Conservation (phyloP, 2,797 vertebrate species). For the Percopsis omiscomaycus region DNA sequence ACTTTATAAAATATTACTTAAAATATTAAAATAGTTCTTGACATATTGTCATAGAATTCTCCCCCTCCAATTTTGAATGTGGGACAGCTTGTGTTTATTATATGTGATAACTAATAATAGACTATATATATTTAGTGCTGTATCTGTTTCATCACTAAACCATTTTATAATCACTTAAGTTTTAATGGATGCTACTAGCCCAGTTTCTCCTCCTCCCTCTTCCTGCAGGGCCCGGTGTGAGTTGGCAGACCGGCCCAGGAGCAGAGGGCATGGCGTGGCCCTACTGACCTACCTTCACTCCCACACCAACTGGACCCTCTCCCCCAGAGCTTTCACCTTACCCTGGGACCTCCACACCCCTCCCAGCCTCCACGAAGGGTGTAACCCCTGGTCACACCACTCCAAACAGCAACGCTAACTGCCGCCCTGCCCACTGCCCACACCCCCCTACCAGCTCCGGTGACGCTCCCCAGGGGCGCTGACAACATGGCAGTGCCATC, state of each 20-base stretch:
- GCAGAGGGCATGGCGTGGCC: conserved; percentile 28
- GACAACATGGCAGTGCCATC: conserved; percentile 83
- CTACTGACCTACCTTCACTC: conserved; percentile 25
- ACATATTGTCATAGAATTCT: too few relatives aligned
- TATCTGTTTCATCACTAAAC: too few relatives aligned
- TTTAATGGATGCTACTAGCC: conserved; percentile 1
- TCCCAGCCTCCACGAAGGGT: conserved; percentile 1
- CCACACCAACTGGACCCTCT: background rate
- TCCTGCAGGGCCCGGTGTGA: conserved; percentile 40
- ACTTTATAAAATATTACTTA: too few relatives aligned
- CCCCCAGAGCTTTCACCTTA: conserved; percentile 21
- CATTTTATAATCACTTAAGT: too few relatives aligned
- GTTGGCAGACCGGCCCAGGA: conserved; percentile 19
- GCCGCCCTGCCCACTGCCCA: background rate
- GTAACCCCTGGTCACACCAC: background rate
- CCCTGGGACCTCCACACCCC: conserved; percentile 11
- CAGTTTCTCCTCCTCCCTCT: conserved; percentile 8
- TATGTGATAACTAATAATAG: too few relatives aligned
- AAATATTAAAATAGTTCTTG: too few relatives aligned
- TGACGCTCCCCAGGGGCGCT: conserved; percentile 4
- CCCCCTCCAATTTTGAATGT: too few relatives aligned
- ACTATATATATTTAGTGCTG: too few relatives aligned
- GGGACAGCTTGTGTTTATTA: too few relatives aligned
- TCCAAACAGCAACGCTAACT: background rate
- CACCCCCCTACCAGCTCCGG: background rate